phyloP scores from a whole-genome alignment of 2,113 vertebrate species.

The Periophthalmus modestus region DNA sequence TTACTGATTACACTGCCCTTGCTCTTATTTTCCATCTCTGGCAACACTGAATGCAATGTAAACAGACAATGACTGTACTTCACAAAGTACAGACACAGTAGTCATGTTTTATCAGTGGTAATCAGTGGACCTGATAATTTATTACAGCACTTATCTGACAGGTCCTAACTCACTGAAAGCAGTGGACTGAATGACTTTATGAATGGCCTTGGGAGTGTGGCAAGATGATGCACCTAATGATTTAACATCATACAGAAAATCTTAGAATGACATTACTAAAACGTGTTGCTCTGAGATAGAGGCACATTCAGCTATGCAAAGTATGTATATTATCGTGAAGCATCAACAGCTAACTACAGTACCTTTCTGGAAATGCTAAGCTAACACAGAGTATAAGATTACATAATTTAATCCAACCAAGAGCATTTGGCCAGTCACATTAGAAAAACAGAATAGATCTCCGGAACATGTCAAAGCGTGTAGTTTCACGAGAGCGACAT shows the following conservation, averaged over 20 bases:
- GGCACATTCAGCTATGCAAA: background rate
- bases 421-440: constrained; percentile 17
- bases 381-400: constrained; percentile 19
- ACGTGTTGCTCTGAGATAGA: background rate
- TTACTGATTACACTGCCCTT: background rate
- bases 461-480: background rate
- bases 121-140: background rate
- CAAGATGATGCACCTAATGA: background rate
- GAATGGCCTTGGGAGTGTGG: background rate
- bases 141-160: background rate
- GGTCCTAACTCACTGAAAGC: background rate
- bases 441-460: background rate
- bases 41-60: background rate
- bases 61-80: background rate
- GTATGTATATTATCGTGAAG: background rate
- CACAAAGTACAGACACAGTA: background rate
- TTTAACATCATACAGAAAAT: background rate
- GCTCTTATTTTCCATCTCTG: background rate
- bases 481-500: background rate
- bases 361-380: background rate
- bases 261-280: background rate
- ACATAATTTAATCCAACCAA: constrained; percentile 42
- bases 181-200: background rate
- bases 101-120: background rate
- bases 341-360: background rate